These are phyloP conservation scores for Galemys pyrenaicus DNA, from an alignment of 2,113 vertebrate genomes.

Conservation along the genomic window DNA sequence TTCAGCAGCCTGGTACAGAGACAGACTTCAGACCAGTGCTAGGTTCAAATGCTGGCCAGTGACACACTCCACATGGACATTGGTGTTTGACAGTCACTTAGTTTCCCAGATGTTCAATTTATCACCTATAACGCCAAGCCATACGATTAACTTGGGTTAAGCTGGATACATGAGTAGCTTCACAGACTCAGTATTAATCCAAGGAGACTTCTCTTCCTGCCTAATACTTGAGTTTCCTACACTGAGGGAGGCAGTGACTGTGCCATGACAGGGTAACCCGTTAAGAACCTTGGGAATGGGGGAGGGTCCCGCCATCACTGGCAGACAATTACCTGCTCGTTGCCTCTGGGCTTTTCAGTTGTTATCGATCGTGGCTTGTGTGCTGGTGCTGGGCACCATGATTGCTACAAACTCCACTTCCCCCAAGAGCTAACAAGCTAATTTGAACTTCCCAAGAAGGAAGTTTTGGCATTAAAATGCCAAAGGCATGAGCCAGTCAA, in stretches of 20 bases:
- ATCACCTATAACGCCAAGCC: not conserved
- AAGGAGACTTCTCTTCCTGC: not conserved
- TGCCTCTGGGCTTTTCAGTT: not conserved
- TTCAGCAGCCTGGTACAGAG: not conserved
- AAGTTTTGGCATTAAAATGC: conserved; percentile 61
- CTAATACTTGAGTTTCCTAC: not conserved
- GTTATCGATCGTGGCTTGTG: not conserved
- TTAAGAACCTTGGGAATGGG: not conserved
- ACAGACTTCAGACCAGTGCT: not conserved
- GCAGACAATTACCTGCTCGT: not conserved
- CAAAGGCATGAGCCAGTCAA: conserved; percentile 1
- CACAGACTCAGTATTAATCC: not conserved
- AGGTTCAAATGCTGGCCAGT: not conserved
- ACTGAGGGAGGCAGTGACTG: not conserved
- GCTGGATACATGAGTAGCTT: not conserved
- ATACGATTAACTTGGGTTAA: not conserved
- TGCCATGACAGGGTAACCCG: not conserved
- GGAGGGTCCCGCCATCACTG: fast-evolving
- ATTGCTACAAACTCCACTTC: conserved; percentile 34
- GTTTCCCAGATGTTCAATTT: not conserved
- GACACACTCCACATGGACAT: fast-evolving
- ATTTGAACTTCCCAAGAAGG: conserved; percentile 54
- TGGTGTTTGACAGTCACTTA: not conserved
- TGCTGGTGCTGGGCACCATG: not conserved
- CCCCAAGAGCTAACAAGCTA: conserved; percentile 53